A percentile compares a stretch with the other conserved stretches of the same genome.
These are phyloP conservation scores for Elymnias hypermnestra DNA, from an alignment of 1,140 invertebrate species.

Conservation along the genomic window DNA sequence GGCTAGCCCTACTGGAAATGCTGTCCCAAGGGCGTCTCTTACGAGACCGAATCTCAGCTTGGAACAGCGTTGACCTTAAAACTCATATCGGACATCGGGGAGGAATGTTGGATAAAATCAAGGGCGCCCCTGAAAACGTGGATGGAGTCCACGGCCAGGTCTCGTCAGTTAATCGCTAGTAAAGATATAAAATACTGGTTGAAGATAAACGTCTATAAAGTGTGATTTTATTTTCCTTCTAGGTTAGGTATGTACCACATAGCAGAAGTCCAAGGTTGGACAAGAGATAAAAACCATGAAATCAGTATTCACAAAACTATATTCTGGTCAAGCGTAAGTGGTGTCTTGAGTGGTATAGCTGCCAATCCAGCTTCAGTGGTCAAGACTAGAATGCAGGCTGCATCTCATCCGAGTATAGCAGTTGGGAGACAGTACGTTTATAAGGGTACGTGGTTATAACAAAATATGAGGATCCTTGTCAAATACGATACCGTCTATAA, in stretches of 20 bases:
- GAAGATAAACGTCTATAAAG: background rate
- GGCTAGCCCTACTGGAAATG: no score
- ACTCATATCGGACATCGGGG: no score
- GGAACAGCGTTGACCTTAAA: no score
- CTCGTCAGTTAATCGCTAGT: no score
- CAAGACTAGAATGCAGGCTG: constrained; percentile 91
- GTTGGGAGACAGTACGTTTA: constrained; percentile 92
- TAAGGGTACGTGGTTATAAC: constrained; percentile 53
- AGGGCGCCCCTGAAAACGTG: no score
- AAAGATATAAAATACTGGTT: no score
- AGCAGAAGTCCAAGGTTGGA: constrained; percentile 83
- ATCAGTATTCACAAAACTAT: constrained; percentile 82
- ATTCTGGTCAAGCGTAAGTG: constrained; percentile 83
- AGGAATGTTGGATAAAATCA: no score
- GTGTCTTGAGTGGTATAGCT: constrained; percentile 83
- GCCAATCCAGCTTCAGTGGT: constrained; percentile 90
- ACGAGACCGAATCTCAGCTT: no score
- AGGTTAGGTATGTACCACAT: constrained; percentile 87
- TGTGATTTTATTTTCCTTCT: constrained; percentile 6
- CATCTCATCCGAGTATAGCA: constrained; percentile 85
- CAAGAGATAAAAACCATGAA: constrained; percentile 82
- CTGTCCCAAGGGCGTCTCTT: no score
- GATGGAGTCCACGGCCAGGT: no score
- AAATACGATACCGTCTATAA: no score
- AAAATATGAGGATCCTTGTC: no score